Percentiles rank a stretch among this genome's conserved stretches.
phyloP scores from a whole-genome alignment of 2,797 vertebrate species.

The Salarias fasciatus region DNA sequence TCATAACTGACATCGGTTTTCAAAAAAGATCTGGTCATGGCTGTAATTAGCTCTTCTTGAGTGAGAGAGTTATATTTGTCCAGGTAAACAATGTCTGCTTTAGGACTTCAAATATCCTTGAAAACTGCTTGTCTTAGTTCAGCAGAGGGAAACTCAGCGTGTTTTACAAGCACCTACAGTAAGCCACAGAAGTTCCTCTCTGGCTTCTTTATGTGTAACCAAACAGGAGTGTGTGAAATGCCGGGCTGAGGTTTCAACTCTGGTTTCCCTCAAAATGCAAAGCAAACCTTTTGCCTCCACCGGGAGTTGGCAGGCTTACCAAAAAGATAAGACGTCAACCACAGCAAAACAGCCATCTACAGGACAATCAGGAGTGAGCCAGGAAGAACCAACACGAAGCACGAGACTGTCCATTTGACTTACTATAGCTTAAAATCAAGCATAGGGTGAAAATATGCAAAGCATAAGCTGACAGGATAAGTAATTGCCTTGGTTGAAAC shows the following conservation, averaged over 20 bases:
- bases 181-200: conserved; percentile 45
- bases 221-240: conserved; percentile 60
- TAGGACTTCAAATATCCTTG: conserved; percentile 59
- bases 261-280: conserved; percentile 37
- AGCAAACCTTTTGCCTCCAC: conserved; percentile 28
- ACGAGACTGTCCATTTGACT: too few species aligned
- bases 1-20: conserved; percentile 18
- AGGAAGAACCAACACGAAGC: conserved; percentile 6
- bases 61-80: conserved; percentile 36
- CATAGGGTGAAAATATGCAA: too few species aligned
- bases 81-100: conserved; percentile 54
- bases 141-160: conserved; percentile 36
- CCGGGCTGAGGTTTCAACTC: conserved; percentile 36
- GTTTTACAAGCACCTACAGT: conserved; percentile 53
- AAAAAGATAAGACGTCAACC: conserved; percentile 27
- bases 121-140: conserved; percentile 33
- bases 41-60: conserved; percentile 47
- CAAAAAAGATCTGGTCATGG: conserved; percentile 12
- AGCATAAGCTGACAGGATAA: too few species aligned
- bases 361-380: too few species aligned
- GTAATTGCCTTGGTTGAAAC: too few species aligned
- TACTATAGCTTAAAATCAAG: too few species aligned
- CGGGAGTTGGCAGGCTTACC: conserved; percentile 20
- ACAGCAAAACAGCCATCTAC: conserved; percentile 1
- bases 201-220: conserved; percentile 52